Percentiles rank a stretch among this genome's conserved stretches.
Evolutionary conservation across 2,113 vertebrate genomes (phyloP).

Genomic region (Syngnathus typhle): DNA sequence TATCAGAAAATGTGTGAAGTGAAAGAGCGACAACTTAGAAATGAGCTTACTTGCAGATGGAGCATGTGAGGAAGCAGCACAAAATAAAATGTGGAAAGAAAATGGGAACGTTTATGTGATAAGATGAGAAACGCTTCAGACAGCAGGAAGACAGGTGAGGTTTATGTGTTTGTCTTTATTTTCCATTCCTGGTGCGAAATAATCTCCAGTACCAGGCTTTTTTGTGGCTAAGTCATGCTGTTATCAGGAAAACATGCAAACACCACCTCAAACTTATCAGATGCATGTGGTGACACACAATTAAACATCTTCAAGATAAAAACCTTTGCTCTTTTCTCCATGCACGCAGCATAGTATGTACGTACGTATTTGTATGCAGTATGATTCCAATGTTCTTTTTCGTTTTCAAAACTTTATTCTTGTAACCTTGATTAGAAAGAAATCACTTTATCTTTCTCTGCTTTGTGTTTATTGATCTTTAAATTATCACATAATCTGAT

Average conservation of each 20-base stretch:
- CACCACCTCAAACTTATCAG: conserved; percentile 20
- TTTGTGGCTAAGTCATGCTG: conserved; percentile 41
- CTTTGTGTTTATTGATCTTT: background rate
- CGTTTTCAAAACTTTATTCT: background rate
- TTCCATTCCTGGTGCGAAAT: conserved; percentile 41
- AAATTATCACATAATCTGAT: background rate
- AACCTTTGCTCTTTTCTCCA: background rate
- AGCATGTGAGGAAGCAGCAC: conserved; percentile 25
- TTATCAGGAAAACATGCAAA: conserved; percentile 38
- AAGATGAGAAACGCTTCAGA: conserved; percentile 40
- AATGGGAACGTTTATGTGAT: conserved; percentile 43
- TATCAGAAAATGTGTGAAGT: conserved; percentile 19
- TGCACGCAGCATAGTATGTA: too few relatives aligned
- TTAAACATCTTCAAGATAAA: background rate
- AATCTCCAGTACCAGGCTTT: conserved; percentile 38
- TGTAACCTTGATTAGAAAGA: too few relatives aligned
- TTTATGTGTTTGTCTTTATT: conserved; percentile 34
- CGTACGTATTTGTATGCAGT: background rate
- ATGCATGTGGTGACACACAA: conserved; percentile 2
- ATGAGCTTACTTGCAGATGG: conserved; percentile 13
- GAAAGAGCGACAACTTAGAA: conserved; percentile 16
- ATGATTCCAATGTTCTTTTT: background rate
- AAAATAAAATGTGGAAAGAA: conserved; percentile 20
- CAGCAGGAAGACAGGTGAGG: conserved; percentile 61
- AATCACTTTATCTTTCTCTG: background rate